A percentile compares a stretch with the other conserved stretches of the same genome.
phyloP scores from a whole-genome alignment of 1,140 invertebrate genomes.

The Orchestia grillus region DNA sequence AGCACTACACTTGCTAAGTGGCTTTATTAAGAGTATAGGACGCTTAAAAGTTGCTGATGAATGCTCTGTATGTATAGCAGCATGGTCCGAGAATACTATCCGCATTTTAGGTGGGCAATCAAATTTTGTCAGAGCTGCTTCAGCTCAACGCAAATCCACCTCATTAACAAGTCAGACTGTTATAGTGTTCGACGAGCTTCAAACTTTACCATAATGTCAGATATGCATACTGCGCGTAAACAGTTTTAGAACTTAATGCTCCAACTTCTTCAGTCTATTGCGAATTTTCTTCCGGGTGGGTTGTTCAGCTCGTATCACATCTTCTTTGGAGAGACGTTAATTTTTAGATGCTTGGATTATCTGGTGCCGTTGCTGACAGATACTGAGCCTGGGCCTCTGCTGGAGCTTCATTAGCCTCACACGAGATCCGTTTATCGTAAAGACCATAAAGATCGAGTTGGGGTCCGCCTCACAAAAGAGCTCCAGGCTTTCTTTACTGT shows the following conservation, averaged over 20 bases:
- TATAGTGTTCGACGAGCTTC: background rate
- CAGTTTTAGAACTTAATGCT: background rate
- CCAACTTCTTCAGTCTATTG: background rate
- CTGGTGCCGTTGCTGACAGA: background rate
- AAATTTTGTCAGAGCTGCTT: background rate
- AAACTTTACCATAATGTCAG: background rate
- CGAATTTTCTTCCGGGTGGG: background rate
- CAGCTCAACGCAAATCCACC: background rate
- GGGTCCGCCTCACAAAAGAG: background rate
- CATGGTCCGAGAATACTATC: background rate
- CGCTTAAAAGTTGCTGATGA: background rate
- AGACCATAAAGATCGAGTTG: background rate
- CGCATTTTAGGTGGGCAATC: background rate
- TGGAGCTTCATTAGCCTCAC: background rate
- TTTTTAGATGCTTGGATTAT: constrained; percentile 2
- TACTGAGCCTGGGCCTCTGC: background rate
- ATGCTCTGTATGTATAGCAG: background rate
- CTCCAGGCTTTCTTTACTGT: background rate
- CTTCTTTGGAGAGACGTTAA: background rate
- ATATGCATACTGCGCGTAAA: background rate
- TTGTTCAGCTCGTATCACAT: background rate
- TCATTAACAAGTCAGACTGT: background rate
- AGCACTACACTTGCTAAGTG: background rate
- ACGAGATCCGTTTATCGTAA: constrained; percentile 20
- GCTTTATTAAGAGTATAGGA: background rate